Evolutionary conservation across 92 coral and sea anemone genomes (phyloP).

Genomic region (Epizoanthus ramosus): DNA sequence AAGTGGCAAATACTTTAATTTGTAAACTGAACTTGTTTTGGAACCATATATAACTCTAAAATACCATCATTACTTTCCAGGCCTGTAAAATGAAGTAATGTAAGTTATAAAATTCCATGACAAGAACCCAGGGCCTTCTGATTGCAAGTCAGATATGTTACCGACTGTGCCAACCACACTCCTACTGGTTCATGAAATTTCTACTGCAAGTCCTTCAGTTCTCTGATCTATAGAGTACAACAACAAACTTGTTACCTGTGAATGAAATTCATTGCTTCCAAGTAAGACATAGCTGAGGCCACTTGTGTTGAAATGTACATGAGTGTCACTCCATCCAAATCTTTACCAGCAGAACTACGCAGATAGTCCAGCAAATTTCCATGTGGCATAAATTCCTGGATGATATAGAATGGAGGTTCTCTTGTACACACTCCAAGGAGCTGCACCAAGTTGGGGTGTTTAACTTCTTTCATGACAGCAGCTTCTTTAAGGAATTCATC

Average conservation of each 20-base stretch:
- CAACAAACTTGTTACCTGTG: slow-evolving; percentile 70
- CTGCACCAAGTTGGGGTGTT: slow-evolving; percentile 90
- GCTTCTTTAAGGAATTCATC: slow-evolving; percentile 98
- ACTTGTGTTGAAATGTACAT: slow-evolving; percentile 97
- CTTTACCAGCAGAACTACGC: slow-evolving; percentile 84
- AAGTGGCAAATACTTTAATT: too few species aligned
- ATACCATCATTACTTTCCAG: too few species aligned
- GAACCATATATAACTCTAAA: too few species aligned
- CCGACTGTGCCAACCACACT: too few species aligned
- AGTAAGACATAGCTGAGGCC: slow-evolving; percentile 92
- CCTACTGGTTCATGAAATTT: too few species aligned
- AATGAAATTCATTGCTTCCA: slow-evolving; percentile 91
- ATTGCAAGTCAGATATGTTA: too few species aligned
- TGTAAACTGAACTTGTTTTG: too few species aligned
- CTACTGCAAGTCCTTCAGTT: too few species aligned
- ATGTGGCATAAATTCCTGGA: slow-evolving; percentile 93
- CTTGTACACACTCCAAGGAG: slow-evolving; percentile 95
- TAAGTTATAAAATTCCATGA: too few species aligned
- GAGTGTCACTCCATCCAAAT: slow-evolving; percentile 87
- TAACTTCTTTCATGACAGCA: slow-evolving; percentile 88
- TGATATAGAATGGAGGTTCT: slow-evolving; percentile 95
- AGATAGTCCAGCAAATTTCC: slow-evolving; percentile 94
- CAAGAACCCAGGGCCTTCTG: too few species aligned
- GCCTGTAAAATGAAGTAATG: too few species aligned
- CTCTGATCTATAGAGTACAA: background rate